These are phyloP conservation scores for Antitype chi DNA, from an alignment of 2,888 invertebrate genomes.

Conservation along the genomic window DNA sequence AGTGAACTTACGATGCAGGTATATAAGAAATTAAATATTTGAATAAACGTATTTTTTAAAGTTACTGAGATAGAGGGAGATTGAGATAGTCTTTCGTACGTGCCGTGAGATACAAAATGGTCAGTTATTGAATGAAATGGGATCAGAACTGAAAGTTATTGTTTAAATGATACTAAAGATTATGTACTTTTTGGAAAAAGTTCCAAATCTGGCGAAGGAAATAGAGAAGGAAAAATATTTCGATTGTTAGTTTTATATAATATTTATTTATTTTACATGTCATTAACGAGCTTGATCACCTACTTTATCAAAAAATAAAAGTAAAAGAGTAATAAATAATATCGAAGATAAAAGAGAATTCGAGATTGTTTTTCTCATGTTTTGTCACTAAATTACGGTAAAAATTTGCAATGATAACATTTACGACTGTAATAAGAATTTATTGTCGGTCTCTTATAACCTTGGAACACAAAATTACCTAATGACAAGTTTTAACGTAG, in stretches of 20 bases:
- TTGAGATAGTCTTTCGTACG: neutral
- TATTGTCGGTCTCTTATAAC: conserved; percentile 17
- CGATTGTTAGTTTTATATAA: neutral
- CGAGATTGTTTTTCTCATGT: conserved; percentile 11
- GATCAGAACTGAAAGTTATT: neutral
- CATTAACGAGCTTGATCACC: neutral
- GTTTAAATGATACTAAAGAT: neutral
- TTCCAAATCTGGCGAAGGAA: neutral
- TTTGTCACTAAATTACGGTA: conserved; percentile 24
- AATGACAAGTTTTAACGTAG: neutral
- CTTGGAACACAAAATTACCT: conserved; percentile 10
- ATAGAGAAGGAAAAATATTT: neutral
- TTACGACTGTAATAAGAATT: conserved; percentile 36
- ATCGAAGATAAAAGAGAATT: conserved; percentile 8
- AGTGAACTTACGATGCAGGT: conserved; percentile 67
- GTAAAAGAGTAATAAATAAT: neutral
- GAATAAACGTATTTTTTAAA: neutral
- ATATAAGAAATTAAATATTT: conserved; percentile 47
- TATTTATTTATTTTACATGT: neutral
- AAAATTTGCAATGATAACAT: conserved; percentile 29
- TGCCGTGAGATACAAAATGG: neutral
- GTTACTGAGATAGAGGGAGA: too few species aligned
- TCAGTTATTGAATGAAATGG: neutral
- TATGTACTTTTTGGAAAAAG: neutral
- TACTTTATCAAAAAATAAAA: conserved; percentile 24